Percentiles rank a stretch among this genome's conserved stretches.
Evolutionary conservation across 2,797 vertebrate genomes (phyloP).

Genomic region (Poecilia wingei): DNA sequence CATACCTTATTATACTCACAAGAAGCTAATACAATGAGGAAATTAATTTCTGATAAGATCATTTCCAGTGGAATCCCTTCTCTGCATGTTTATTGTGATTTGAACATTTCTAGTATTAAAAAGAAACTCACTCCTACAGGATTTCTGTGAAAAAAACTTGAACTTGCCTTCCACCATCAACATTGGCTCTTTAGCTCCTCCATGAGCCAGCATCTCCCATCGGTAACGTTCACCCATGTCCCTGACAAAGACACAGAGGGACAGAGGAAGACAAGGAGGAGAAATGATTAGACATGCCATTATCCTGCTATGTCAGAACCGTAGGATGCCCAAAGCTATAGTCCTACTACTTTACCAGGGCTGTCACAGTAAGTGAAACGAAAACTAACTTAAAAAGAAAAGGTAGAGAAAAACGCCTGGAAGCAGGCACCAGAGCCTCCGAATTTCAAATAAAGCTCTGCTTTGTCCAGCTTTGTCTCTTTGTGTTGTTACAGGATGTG

Average conservation of each 20-base stretch:
- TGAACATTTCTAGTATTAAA: neutral
- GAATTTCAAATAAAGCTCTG: neutral
- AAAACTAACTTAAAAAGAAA: conserved; percentile 4
- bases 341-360: conserved; percentile 28
- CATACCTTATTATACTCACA: conserved; percentile 9
- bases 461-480: conserved; percentile 31
- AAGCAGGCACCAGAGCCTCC: conserved; percentile 25
- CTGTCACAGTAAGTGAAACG: conserved; percentile 15
- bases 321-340: conserved; percentile 25
- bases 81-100: neutral
- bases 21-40: conserved; percentile 14
- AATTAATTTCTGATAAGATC: neutral
- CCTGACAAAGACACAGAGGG: conserved; percentile 74
- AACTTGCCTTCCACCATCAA: conserved; percentile 94
- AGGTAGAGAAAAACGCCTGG: neutral
- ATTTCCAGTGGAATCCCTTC: neutral
- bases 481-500: conserved; percentile 30
- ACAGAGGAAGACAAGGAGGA: conserved; percentile 54
- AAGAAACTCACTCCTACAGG: neutral
- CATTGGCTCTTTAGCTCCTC: conserved; percentile 93
- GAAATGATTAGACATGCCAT: conserved; percentile 69
- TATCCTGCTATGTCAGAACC: conserved; percentile 31
- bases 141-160: neutral
- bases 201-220: conserved; percentile 93
- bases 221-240: conserved; percentile 95